These are phyloP conservation scores for Euplagia quadripunctaria DNA, from an alignment of 2,888 invertebrate genomes.

Conservation along the genomic window DNA sequence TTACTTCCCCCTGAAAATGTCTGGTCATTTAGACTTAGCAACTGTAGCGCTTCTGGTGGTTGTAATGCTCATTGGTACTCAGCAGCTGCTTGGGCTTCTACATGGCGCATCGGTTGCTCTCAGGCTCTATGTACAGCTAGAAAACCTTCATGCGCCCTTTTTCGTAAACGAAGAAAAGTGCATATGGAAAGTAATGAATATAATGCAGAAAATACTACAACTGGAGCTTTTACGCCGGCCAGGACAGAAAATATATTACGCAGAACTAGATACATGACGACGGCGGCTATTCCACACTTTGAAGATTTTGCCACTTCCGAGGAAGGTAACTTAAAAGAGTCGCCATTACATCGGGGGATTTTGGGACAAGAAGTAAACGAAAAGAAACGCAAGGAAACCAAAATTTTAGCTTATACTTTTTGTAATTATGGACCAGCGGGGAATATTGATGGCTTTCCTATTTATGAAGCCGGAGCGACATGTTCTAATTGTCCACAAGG, in stretches of 20 bases:
- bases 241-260: conserved; percentile 65
- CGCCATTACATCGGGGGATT: conserved; percentile 73
- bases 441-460: conserved; percentile 81
- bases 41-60: conserved; percentile 79
- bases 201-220: conserved; percentile 62
- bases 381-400: conserved; percentile 61
- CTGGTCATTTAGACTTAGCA: conserved; percentile 73
- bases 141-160: conserved; percentile 71
- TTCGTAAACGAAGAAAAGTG: conserved; percentile 65
- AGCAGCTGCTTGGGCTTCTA: conserved; percentile 81
- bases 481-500: conserved; percentile 80
- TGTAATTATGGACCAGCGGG: conserved; percentile 84
- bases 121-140: conserved; percentile 78
- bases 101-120: conserved; percentile 81
- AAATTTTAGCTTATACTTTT: conserved; percentile 78
- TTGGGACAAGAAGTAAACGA: conserved; percentile 41
- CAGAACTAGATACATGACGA: conserved; percentile 72
- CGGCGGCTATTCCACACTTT: conserved; percentile 41
- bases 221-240: not conserved
- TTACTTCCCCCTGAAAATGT: conserved; percentile 73
- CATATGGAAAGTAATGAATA: conserved; percentile 27
- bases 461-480: conserved; percentile 75
- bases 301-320: conserved; percentile 63
- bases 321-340: conserved; percentile 54
- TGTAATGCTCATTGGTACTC: conserved; percentile 82